These are phyloP conservation scores for Misgurnus mizolepis DNA, from an alignment of 2,113 vertebrate genomes.

Conservation along the genomic window DNA sequence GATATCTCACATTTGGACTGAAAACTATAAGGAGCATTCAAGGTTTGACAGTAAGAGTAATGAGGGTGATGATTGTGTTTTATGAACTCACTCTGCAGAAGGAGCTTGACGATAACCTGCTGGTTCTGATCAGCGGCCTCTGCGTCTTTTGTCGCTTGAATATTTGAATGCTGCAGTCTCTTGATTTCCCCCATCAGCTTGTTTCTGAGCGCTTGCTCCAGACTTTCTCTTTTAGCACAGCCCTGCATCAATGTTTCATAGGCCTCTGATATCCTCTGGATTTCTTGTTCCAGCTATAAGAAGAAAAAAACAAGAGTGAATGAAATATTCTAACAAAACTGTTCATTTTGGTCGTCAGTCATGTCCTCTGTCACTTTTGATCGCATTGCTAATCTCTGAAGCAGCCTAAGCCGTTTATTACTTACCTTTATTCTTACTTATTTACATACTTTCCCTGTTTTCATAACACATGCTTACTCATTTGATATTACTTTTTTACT, in stretches of 20 bases:
- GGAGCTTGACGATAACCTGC: conserved; percentile 85
- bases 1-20: neutral
- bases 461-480: too few species aligned
- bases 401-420: too few species aligned
- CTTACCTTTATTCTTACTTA: too few species aligned
- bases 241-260: conserved; percentile 91
- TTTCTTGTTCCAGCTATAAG: conserved; percentile 90
- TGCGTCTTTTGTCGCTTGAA: conserved; percentile 78
- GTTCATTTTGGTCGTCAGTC: neutral
- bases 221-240: conserved; percentile 87
- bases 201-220: conserved; percentile 93
- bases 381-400: too few species aligned
- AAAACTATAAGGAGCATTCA: neutral
- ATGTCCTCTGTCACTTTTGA: neutral
- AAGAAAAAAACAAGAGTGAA: conserved; percentile 26
- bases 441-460: too few species aligned
- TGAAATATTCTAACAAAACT: neutral
- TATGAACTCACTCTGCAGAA: conserved; percentile 87
- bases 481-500: too few species aligned
- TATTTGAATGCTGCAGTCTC: conserved; percentile 89
- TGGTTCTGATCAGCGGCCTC: conserved; percentile 86
- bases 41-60: conserved; percentile 22
- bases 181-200: conserved; percentile 91
- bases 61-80: conserved; percentile 19
- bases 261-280: conserved; percentile 91